Conservation (phyloP, 2,113 vertebrate genomes). For the Bubo bubo region DNA sequence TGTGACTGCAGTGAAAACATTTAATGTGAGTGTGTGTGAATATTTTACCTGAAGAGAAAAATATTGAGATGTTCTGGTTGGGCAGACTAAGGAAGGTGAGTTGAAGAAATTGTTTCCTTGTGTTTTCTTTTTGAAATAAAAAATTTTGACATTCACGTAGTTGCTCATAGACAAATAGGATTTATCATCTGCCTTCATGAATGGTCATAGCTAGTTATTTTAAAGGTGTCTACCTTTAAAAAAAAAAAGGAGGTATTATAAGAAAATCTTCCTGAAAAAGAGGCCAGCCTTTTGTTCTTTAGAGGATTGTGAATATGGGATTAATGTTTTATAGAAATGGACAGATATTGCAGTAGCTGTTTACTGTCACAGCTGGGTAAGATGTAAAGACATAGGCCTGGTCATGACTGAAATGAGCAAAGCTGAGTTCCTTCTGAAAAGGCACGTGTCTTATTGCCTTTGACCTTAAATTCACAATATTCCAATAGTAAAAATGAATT, state of each 20-base stretch:
- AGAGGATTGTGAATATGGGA: neutral
- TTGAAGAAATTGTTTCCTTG: neutral
- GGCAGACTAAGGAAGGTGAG: neutral
- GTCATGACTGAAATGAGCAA: neutral
- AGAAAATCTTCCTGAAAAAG: neutral
- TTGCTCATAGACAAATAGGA: neutral
- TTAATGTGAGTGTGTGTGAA: neutral
- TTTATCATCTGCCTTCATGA: neutral
- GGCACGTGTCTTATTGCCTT: rapidly evolving
- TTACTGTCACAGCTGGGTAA: neutral
- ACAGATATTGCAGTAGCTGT: neutral
- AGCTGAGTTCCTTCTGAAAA: neutral
- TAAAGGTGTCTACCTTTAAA: neutral
- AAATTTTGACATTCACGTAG: neutral
- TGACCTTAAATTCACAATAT: neutral
- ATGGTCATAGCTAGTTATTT: neutral
- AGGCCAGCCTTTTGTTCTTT: neutral
- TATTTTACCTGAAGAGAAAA: neutral
- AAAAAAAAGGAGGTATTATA: neutral
- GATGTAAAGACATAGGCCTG: neutral
- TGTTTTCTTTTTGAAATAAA: neutral
- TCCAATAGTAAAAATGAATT: neutral
- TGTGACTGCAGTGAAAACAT: neutral
- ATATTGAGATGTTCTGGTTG: neutral
- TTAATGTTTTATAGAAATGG: neutral